phyloP scores from a whole-genome alignment of 2,797 vertebrate species.

The Phoxinus dragarum region DNA sequence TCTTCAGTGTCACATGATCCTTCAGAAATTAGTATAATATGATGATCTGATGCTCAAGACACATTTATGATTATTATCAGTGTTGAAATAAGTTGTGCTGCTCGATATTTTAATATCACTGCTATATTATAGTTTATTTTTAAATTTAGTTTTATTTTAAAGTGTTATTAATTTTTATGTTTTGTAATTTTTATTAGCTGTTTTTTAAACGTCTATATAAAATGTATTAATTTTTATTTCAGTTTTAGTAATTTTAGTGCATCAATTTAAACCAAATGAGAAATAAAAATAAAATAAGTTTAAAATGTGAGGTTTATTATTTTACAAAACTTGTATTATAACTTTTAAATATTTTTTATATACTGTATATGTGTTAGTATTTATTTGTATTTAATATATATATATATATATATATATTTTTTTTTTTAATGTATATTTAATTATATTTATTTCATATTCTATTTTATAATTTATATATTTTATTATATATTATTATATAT shows the following conservation, averaged over 20 bases:
- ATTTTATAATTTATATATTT: too few relatives aligned
- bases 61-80: not conserved
- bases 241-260: not conserved
- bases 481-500: too few relatives aligned
- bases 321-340: too few relatives aligned
- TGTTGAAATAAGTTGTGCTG: not conserved
- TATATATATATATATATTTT: too few relatives aligned
- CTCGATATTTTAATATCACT: not conserved
- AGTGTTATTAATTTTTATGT: not conserved
- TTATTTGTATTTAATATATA: too few relatives aligned
- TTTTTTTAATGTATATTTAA: too few relatives aligned
- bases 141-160: not conserved
- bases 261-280: not conserved
- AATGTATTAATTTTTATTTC: not conserved
- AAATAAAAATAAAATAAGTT: too few relatives aligned
- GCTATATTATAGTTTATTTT: not conserved
- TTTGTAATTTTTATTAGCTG: not conserved
- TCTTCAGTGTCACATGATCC: not conserved
- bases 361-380: too few relatives aligned
- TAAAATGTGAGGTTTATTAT: too few relatives aligned
- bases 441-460: too few relatives aligned
- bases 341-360: too few relatives aligned
- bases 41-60: too few relatives aligned
- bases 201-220: not conserved
- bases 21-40: not conserved